These are phyloP conservation scores for Mastacembelus armatus DNA, from an alignment of 2,797 vertebrate species.

Conservation along the genomic window DNA sequence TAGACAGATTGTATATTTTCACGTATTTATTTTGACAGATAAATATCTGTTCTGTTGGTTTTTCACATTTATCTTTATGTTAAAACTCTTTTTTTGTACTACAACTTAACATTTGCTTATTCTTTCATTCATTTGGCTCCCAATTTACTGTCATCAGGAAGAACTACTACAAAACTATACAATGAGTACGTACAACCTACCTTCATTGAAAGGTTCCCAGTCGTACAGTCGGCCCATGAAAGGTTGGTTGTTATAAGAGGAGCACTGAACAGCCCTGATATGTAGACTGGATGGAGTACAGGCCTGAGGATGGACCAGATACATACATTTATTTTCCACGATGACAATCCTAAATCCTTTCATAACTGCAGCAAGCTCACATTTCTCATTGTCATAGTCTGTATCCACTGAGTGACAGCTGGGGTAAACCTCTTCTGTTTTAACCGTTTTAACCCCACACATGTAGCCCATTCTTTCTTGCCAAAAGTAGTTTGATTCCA, in stretches of 20 bases:
- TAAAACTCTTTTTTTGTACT: too few species aligned
- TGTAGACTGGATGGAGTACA: conserved; percentile 90
- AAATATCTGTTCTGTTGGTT: too few species aligned
- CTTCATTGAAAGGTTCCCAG: conserved; percentile 96
- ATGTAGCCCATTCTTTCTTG: conserved; percentile 19
- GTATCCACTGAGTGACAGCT: conserved; percentile 22
- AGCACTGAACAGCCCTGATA: conserved; percentile 92
- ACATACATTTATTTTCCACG: conserved; percentile 49
- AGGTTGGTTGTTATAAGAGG: conserved; percentile 92
- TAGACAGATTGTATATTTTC: too few species aligned
- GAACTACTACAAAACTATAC: too few species aligned
- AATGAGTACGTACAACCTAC: conserved; percentile 74
- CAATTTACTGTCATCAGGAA: too few species aligned
- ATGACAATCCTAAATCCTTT: conserved; percentile 26
- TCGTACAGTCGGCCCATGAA: conserved; percentile 97
- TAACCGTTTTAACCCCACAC: conserved; percentile 25
- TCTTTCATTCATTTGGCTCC: too few species aligned
- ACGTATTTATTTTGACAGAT: too few species aligned
- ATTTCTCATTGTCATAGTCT: conserved; percentile 31
- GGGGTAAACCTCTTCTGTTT: conserved; percentile 16
- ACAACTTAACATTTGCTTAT: too few species aligned
- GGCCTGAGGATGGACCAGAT: conserved; percentile 66
- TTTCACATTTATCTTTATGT: too few species aligned
- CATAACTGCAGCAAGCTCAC: conserved; percentile 15
- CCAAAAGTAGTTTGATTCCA: conserved; percentile 40